Evolutionary conservation across 2,888 invertebrate species (phyloP), one percentile per base, ranked within the genome.

Genomic region (Eristalis arbustorum): DNA sequence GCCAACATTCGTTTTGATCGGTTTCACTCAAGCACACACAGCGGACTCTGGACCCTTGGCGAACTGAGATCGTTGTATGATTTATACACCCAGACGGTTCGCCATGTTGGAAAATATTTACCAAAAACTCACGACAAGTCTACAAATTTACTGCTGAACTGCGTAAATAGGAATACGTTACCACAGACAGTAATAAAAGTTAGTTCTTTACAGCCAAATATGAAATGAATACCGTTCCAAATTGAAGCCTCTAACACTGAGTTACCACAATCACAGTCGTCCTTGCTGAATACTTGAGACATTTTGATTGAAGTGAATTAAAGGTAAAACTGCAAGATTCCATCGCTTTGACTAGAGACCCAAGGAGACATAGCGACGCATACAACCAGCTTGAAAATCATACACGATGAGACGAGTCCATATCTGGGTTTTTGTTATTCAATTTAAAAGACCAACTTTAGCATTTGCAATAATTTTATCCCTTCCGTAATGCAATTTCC

Each of bases 381-480:
- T 59, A 23, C 3, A 23, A 25, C 2, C 59, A 22, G 25, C 59
- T 59, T 59, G 23, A 59, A 59, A 59, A 59, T 59, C 59, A 59
- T 25, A 73, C 13, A n/a, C 42, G 49, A 40, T 31, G 31, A 8
- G 49, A 61, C 66, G 13, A 59, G 49, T 63, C 74, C 22, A 80
- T 71, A 25, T 61, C 66, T 14, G 10, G 14, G 34, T 72, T 68
- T 69, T 77, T 69, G 73, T 74, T 49, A 66, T 76, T 23, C 64
- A 69, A 78, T 57, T 40, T 49, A 69, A 23, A 74, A 37, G 82
- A 78, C 85, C 23, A 85, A 81, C 85, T 85, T 81, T 18, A 56
- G 49, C 68, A 31, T 59, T 73, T 59, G 77, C 13, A 79, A 71
- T 71, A 64, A 34, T 69, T 28, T 2, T 56, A 1, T 34, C 40